Conservation (phyloP, 92 coral and sea anemone species). For the Epizoanthus rinbou region DNA sequence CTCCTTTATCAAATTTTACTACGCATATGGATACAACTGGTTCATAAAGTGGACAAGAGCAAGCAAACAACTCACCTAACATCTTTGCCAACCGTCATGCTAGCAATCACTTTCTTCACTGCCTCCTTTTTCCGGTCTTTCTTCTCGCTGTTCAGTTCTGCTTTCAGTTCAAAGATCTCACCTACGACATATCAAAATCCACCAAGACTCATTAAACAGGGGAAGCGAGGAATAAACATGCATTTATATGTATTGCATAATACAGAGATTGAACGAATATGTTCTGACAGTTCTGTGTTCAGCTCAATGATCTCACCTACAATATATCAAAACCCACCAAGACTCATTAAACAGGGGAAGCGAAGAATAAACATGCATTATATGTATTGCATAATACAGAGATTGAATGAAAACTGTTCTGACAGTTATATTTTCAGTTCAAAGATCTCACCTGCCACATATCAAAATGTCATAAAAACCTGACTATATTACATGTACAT, state of each 20-base stretch:
- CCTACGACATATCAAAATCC: slow-evolving; percentile 49
- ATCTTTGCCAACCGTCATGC: slow-evolving; percentile 99
- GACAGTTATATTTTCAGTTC: slow-evolving; percentile 93
- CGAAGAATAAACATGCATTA: not conserved
- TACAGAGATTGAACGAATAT: not conserved
- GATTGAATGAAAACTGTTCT: slow-evolving; percentile 51
- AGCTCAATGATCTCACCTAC: slow-evolving; percentile 99
- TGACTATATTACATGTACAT: too few relatives aligned
- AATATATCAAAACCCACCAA: not conserved
- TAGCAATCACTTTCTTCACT: slow-evolving; percentile 97
- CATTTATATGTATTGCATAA: not conserved
- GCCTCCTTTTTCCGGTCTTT: slow-evolving; percentile 99
- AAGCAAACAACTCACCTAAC: slow-evolving; percentile 69
- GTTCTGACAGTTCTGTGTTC: slow-evolving; percentile 88
- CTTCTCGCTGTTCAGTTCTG: slow-evolving; percentile 98
- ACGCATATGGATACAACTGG: too few relatives aligned
- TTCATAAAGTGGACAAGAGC: too few relatives aligned
- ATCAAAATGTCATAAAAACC: too few relatives aligned
- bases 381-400: not conserved
- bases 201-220: too few relatives aligned
- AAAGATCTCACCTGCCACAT: slow-evolving; percentile 87
- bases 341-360: too few relatives aligned
- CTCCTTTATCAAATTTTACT: too few relatives aligned
- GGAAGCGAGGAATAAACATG: too few relatives aligned
- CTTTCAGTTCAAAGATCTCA: slow-evolving; percentile 99